phyloP scores from a whole-genome alignment of 2,113 vertebrate species.

The Catharus fuscescens region DNA sequence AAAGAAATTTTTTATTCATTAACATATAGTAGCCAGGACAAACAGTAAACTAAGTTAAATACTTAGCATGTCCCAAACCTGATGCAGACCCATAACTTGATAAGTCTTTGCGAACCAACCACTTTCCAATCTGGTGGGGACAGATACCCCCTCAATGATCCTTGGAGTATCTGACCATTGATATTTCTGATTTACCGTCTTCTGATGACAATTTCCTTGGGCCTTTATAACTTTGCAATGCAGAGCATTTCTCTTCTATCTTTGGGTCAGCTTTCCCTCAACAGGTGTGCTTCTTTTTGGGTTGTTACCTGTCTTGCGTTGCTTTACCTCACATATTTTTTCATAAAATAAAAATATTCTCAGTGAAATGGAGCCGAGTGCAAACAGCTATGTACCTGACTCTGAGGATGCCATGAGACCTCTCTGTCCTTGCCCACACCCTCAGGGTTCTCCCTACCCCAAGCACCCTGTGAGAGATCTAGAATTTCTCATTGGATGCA shows the following conservation, averaged over 20 bases:
- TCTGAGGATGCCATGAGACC: neutral
- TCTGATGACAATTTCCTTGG: neutral
- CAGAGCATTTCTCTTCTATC: neutral
- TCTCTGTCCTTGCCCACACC: neutral
- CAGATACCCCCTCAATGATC: neutral
- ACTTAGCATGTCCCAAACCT: too few species aligned
- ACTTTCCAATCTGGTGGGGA: neutral
- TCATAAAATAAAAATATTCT: neutral
- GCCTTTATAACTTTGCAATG: neutral
- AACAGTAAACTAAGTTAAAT: neutral
- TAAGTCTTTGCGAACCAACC: neutral
- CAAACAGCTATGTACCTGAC: accelerated
- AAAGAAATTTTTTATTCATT: neutral
- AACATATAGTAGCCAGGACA: neutral
- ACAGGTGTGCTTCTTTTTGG: neutral
- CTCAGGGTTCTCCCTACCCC: accelerated
- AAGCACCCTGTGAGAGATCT: accelerated
- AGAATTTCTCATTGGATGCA: neutral
- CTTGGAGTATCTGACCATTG: neutral
- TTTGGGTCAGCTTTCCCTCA: neutral
- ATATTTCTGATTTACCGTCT: neutral
- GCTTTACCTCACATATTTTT: neutral
- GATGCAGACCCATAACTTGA: neutral
- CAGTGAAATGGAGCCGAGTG: neutral
- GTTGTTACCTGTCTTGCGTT: neutral